Percentiles rank a stretch among this genome's conserved stretches.
Conservation (phyloP, 2,888 invertebrate genomes). For the Acrobeloides nanus region DNA sequence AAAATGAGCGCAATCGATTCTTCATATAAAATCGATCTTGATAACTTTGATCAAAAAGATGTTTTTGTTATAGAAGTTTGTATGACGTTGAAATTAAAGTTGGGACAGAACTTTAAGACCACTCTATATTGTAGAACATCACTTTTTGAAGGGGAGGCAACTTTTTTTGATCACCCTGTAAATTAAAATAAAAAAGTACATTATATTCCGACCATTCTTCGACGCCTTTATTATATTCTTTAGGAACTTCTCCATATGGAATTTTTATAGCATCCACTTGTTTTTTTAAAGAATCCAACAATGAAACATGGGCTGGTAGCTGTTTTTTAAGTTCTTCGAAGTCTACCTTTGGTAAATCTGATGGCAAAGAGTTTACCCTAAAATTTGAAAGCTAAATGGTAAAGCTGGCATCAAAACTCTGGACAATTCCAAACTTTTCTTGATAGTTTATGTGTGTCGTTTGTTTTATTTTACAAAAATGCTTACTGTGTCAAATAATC, state of each 20-base stretch:
- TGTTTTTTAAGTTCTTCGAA: conserved; percentile 51
- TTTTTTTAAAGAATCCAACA: conserved; percentile 50
- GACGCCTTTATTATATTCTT: conserved; percentile 40
- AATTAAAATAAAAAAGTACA: too few species aligned
- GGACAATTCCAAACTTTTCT: background rate
- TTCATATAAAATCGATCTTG: too few species aligned
- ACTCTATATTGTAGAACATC: too few species aligned
- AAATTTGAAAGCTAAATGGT: too few species aligned
- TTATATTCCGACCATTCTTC: conserved; percentile 48
- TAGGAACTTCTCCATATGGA: conserved; percentile 49
- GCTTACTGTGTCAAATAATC: conserved; percentile 36
- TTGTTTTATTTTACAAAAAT: background rate
- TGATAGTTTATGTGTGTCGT: background rate
- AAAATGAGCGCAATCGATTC: too few species aligned
- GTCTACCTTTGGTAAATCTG: conserved; percentile 51
- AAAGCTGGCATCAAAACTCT: background rate
- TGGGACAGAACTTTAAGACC: too few species aligned
- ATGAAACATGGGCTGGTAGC: conserved; percentile 45
- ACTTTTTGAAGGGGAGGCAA: too few species aligned
- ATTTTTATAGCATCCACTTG: conserved; percentile 51
- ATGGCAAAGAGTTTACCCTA: conserved; percentile 42
- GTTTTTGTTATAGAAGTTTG: too few species aligned
- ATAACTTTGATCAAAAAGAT: too few species aligned
- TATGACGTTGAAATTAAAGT: too few species aligned
- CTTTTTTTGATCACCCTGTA: too few species aligned